phyloP scores from a whole-genome alignment of 2,797 vertebrate genomes.

The Pipistrellus pipistrellus region DNA sequence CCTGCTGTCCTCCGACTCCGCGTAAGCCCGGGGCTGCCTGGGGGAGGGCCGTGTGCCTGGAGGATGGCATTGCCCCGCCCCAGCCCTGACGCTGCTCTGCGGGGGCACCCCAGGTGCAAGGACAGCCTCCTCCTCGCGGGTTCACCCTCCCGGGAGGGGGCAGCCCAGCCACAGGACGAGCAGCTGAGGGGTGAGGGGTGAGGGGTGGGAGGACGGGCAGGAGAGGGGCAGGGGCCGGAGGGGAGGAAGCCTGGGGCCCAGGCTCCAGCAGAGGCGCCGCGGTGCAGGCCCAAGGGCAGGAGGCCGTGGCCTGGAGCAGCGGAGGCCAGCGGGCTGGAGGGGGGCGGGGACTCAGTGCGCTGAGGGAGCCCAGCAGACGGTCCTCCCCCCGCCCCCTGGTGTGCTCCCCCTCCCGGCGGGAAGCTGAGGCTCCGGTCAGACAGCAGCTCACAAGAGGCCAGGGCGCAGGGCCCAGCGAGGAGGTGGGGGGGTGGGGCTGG shows the following conservation, averaged over 20 bases:
- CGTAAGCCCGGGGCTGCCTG: constrained; percentile 86
- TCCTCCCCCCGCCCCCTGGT: rapidly evolving
- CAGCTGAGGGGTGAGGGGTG: rapidly evolving
- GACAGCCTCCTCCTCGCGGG: rapidly evolving
- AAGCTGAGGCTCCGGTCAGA: rapidly evolving
- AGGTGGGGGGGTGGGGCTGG: too few species aligned
- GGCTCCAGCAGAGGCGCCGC: too few species aligned
- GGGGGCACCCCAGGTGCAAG: not conserved
- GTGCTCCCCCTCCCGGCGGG: not conserved
- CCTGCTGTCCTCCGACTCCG: constrained; percentile 91
- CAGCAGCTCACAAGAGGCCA: rapidly evolving
- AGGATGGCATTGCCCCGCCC: not conserved
- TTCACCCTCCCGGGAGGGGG: rapidly evolving
- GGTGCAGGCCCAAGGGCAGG: not conserved
- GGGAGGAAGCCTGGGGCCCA: too few species aligned
- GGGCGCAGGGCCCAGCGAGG: rapidly evolving
- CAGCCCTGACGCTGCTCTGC: too few species aligned
- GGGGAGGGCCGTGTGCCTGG: rapidly evolving
- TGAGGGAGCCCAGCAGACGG: rapidly evolving
- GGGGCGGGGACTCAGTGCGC: rapidly evolving
- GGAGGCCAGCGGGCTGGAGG: not conserved
- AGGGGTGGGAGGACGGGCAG: too few species aligned
- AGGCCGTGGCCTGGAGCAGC: too few species aligned
- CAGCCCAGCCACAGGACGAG: not conserved
- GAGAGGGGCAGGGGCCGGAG: rapidly evolving